Evolutionary conservation across 2,888 invertebrate genomes (phyloP).

Genomic region (Drosophila mettleri): DNA sequence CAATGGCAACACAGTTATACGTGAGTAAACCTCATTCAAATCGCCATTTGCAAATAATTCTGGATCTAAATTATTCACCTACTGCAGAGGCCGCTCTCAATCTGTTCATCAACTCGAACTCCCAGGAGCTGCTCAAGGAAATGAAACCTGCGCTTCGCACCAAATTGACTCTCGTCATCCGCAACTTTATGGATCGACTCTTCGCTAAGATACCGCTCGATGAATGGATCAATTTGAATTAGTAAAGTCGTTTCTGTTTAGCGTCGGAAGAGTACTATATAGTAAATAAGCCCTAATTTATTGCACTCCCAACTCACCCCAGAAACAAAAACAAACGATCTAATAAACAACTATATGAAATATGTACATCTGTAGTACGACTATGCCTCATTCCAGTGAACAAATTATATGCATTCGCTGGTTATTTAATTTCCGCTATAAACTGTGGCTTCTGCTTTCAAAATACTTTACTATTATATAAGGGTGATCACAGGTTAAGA

Average conservation of each 20-base stretch:
- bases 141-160: constrained; percentile 94
- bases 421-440: constrained; percentile 28
- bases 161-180: constrained; percentile 91
- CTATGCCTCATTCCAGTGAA: not conserved
- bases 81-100: constrained; percentile 92
- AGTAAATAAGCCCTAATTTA: constrained; percentile 64
- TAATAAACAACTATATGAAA: constrained; percentile 38
- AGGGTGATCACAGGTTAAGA: constrained; percentile 17
- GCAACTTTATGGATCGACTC: constrained; percentile 90
- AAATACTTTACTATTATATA: constrained; percentile 29
- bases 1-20: constrained; percentile 91
- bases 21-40: constrained; percentile 87
- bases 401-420: constrained; percentile 8
- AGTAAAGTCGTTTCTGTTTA: constrained; percentile 22
- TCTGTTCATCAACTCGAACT: constrained; percentile 93
- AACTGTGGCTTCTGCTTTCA: constrained; percentile 5
- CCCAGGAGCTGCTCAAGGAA: constrained; percentile 93
- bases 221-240: constrained; percentile 88
- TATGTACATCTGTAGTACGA: not conserved
- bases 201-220: constrained; percentile 92
- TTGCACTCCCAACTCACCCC: constrained; percentile 49
- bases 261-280: constrained; percentile 22
- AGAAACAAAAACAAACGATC: constrained; percentile 4
- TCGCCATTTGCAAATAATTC: not conserved
- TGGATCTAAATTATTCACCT: not conserved